Conservation (phyloP, 1,140 invertebrate species). For the Phortica variegata region DNA sequence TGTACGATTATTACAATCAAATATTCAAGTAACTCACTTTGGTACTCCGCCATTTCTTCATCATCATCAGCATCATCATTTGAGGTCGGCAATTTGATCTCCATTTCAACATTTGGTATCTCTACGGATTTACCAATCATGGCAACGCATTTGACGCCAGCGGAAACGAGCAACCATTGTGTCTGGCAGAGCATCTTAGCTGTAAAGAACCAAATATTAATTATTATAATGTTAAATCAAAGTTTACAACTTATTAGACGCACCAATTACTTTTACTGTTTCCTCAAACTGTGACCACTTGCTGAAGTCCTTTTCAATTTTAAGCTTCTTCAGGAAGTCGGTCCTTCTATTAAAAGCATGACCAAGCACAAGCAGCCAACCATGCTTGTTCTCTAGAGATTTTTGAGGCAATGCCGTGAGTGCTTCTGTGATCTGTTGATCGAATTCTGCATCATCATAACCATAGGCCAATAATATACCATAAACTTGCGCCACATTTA, state of each 20-base stretch:
- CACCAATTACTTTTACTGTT: slow-evolving; percentile 40
- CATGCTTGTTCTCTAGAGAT: slow-evolving; percentile 49
- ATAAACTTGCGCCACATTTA: slow-evolving; percentile 46
- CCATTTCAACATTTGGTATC: slow-evolving; percentile 48
- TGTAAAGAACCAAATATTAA: slow-evolving; percentile 6
- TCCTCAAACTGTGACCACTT: slow-evolving; percentile 44
- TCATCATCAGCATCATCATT: slow-evolving; percentile 34
- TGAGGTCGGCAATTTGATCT: slow-evolving; percentile 28
- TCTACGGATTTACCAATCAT: slow-evolving; percentile 50
- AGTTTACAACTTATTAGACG: background rate
- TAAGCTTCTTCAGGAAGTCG: slow-evolving; percentile 17
- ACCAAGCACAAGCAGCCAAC: slow-evolving; percentile 46
- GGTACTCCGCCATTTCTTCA: slow-evolving; percentile 37
- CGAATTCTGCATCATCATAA: slow-evolving; percentile 35
- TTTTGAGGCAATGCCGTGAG: slow-evolving; percentile 34
- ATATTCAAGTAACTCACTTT: slow-evolving; percentile 32
- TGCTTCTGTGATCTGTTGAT: slow-evolving; percentile 40
- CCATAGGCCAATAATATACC: slow-evolving; percentile 49
- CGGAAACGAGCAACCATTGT: slow-evolving; percentile 50
- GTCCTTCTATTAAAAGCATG: slow-evolving; percentile 48
- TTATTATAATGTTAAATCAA: background rate
- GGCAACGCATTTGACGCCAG: slow-evolving; percentile 51
- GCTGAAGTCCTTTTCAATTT: slow-evolving; percentile 23
- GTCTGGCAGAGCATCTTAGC: slow-evolving; percentile 45
- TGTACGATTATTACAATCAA: background rate